Percentiles rank a stretch among this genome's conserved stretches.
Conservation (phyloP, 1,140 invertebrate genomes). For the Calephelis virginiensis region DNA sequence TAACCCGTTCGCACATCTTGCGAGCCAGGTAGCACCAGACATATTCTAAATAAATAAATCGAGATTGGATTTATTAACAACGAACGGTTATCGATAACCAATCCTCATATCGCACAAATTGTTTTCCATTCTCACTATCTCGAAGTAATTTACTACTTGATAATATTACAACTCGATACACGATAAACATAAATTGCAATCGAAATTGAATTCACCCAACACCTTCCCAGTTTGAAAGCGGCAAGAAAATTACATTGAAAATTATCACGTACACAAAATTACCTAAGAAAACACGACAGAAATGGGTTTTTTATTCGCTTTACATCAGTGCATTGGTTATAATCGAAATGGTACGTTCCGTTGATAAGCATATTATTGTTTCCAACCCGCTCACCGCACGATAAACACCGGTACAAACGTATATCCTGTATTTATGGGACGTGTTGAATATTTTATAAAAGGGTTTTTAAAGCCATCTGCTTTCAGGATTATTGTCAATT, state of each 20-base stretch:
- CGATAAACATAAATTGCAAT: slow-evolving; percentile 2
- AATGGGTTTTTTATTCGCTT: slow-evolving; percentile 14
- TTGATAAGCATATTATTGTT: slow-evolving; percentile 13
- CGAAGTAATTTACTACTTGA: background rate
- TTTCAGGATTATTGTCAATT: slow-evolving; percentile 12
- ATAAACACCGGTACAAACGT: slow-evolving; percentile 9
- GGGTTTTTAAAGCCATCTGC: slow-evolving; percentile 11
- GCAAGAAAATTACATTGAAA: slow-evolving; percentile 7
- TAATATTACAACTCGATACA: background rate
- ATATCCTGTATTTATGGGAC: slow-evolving; percentile 16
- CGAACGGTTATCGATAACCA: too few relatives aligned
- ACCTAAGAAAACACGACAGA: slow-evolving; percentile 1
- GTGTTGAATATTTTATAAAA: slow-evolving; percentile 14
- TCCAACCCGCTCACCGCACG: slow-evolving; percentile 3
- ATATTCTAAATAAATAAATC: too few relatives aligned
- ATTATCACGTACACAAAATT: slow-evolving; percentile 12
- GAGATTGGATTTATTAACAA: too few relatives aligned
- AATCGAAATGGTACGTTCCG: slow-evolving; percentile 12
- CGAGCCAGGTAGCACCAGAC: too few relatives aligned
- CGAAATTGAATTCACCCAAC: slow-evolving; percentile 3
- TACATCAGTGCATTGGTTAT: slow-evolving; percentile 9
- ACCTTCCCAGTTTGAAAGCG: slow-evolving; percentile 5
- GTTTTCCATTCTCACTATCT: background rate
- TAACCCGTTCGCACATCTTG: too few relatives aligned
- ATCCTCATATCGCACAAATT: background rate